Conservation (phyloP, 2,113 vertebrate genomes). For the Caloenas nicobarica region DNA sequence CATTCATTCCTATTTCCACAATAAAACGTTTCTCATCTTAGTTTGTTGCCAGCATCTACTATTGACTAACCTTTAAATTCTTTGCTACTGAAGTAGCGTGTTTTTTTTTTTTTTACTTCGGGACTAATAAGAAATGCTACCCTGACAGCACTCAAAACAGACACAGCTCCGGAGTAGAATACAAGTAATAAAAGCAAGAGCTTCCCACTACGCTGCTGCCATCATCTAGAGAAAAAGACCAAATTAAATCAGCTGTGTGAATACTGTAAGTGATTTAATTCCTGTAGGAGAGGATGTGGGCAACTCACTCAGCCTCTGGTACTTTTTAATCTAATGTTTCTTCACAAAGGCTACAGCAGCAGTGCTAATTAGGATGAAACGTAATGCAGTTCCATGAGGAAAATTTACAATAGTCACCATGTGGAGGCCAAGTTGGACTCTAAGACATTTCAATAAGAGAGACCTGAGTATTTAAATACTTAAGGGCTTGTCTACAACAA, state of each 20-base stretch:
- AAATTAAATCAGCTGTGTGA: constrained; percentile 24
- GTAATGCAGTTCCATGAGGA: constrained; percentile 22
- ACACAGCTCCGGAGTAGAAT: neutral
- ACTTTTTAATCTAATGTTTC: constrained; percentile 8
- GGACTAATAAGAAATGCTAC: neutral
- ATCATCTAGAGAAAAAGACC: neutral
- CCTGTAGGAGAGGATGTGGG: constrained; percentile 13
- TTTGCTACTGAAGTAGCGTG: neutral
- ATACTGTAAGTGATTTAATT: constrained; percentile 12
- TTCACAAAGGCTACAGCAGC: neutral
- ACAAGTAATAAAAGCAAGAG: neutral
- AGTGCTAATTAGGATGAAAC: constrained; percentile 39
- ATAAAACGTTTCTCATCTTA: neutral
- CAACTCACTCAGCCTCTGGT: neutral
- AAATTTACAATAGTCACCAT: constrained; percentile 5
- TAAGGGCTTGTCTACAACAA: constrained; percentile 7
- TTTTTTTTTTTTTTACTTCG: neutral
- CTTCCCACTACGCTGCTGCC: neutral
- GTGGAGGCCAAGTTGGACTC: neutral
- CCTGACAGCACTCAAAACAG: neutral
- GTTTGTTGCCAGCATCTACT: constrained; percentile 25
- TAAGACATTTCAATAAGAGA: neutral
- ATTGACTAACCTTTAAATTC: constrained; percentile 2
- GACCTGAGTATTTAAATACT: constrained; percentile 38
- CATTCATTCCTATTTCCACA: constrained; percentile 9